These are phyloP conservation scores for Planiliza haematocheilus DNA, from an alignment of 2,113 vertebrate species.

Conservation along the genomic window DNA sequence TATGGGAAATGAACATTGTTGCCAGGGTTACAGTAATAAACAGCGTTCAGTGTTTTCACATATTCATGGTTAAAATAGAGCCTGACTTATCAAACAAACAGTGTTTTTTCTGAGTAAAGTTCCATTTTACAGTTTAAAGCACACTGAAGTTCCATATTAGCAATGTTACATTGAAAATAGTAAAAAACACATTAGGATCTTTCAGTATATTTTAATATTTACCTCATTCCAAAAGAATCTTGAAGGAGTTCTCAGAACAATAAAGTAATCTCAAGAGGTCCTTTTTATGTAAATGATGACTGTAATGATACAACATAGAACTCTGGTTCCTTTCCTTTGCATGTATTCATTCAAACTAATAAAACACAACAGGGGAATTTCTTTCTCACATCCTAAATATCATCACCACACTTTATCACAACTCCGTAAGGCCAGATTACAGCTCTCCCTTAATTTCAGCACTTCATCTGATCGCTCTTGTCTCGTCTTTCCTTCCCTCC, in stretches of 20 bases:
- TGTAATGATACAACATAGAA: neutral
- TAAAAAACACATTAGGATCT: too few species aligned
- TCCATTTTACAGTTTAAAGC: too few species aligned
- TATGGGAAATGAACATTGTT: too few species aligned
- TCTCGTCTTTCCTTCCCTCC: constrained; percentile 16
- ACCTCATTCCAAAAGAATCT: neutral
- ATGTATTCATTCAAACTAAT: neutral
- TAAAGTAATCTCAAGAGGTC: neutral
- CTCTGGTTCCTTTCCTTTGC: neutral
- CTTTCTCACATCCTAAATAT: constrained; percentile 41
- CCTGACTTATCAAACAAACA: too few species aligned
- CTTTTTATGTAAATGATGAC: neutral
- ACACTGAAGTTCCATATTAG: too few species aligned
- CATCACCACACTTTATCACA: constrained; percentile 48
- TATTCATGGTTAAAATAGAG: too few species aligned
- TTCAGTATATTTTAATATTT: neutral
- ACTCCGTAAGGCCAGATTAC: constrained; percentile 14
- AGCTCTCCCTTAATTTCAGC: constrained; percentile 29
- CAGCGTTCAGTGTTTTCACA: too few species aligned
- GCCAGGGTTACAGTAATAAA: too few species aligned
- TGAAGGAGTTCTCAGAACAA: neutral
- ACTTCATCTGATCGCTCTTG: constrained; percentile 46
- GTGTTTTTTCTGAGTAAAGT: too few species aligned
- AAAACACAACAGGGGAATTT: constrained; percentile 9
- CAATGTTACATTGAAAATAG: too few species aligned